These are phyloP conservation scores for Coelinius sp. DNA, from an alignment of 2,888 invertebrate genomes.

Conservation along the genomic window DNA sequence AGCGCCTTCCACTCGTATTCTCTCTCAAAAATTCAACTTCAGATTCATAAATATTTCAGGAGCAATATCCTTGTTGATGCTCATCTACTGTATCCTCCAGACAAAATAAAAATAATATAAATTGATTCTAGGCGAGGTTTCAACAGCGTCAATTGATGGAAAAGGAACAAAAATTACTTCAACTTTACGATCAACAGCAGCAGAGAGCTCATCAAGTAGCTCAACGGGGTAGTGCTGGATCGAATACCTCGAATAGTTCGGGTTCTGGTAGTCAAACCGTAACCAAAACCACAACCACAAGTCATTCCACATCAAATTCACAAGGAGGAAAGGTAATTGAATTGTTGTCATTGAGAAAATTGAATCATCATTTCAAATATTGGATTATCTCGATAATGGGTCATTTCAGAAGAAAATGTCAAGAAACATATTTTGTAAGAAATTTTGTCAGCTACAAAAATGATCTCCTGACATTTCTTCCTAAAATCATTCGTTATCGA, in stretches of 20 bases:
- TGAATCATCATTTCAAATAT: not conserved
- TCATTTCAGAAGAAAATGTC: too few species aligned
- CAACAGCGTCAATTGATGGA: slow-evolving; percentile 87
- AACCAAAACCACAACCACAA: slow-evolving; percentile 54
- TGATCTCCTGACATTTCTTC: too few species aligned
- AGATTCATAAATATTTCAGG: not conserved
- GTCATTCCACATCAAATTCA: slow-evolving; percentile 56
- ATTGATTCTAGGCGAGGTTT: slow-evolving; percentile 79
- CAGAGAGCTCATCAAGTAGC: slow-evolving; percentile 77
- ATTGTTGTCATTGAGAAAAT: not conserved
- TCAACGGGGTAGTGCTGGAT: slow-evolving; percentile 72
- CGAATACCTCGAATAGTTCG: slow-evolving; percentile 67
- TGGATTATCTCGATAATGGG: too few species aligned
- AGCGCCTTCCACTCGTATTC: not conserved
- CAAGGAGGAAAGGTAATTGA: slow-evolving; percentile 61
- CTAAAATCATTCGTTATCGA: too few species aligned
- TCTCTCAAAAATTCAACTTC: not conserved
- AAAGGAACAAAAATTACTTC: slow-evolving; percentile 83
- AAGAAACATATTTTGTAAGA: too few species aligned
- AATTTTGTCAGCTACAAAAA: too few species aligned
- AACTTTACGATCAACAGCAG: slow-evolving; percentile 80
- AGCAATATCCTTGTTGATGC: not conserved
- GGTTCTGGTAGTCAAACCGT: slow-evolving; percentile 52
- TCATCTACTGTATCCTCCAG: too few species aligned
- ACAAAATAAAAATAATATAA: slow-evolving; percentile 35